Percentiles rank a stretch among this genome's conserved stretches.
phyloP scores from a whole-genome alignment of 1,140 invertebrate genomes.

The Hydropsyche tenuis region DNA sequence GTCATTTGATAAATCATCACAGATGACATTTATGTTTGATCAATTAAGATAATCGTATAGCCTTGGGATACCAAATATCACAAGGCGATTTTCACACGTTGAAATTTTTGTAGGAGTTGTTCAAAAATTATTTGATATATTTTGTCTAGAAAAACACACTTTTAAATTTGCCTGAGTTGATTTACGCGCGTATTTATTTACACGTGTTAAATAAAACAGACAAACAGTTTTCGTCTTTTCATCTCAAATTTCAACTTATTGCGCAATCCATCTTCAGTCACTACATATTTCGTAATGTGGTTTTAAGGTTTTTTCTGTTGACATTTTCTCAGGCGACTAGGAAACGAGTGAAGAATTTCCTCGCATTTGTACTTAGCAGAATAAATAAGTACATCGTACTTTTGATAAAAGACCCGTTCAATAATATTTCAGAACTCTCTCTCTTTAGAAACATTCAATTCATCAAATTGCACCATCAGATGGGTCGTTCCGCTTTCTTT shows the following conservation, averaged over 20 bases:
- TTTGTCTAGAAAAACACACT: too few relatives aligned
- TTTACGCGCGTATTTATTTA: slow-evolving; percentile 16
- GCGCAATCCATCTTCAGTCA: slow-evolving; percentile 2
- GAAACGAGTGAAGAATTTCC: slow-evolving; percentile 1
- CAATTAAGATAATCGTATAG: slow-evolving; percentile 3
- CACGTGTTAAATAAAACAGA: neutral
- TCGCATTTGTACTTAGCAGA: neutral
- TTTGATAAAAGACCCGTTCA: neutral
- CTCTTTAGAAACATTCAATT: too few relatives aligned
- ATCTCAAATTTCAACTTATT: slow-evolving; percentile 15
- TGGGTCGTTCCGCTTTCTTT: too few relatives aligned
- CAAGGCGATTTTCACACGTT: neutral
- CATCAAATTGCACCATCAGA: too few relatives aligned
- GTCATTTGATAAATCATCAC: too few relatives aligned
- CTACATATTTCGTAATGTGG: slow-evolving; percentile 11
- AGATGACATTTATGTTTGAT: neutral
- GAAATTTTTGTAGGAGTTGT: neutral
- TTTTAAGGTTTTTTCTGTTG: slow-evolving; percentile 13
- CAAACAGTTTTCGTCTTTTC: slow-evolving; percentile 2
- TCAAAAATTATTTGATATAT: too few relatives aligned
- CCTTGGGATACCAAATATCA: neutral
- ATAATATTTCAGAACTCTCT: neutral
- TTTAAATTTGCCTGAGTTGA: neutral
- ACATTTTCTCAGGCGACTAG: neutral
- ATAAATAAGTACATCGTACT: neutral